Percentiles rank a stretch among this genome's conserved stretches.
Conservation (phyloP, 1,140 invertebrate species). For the Heliconius hewitsoni region DNA sequence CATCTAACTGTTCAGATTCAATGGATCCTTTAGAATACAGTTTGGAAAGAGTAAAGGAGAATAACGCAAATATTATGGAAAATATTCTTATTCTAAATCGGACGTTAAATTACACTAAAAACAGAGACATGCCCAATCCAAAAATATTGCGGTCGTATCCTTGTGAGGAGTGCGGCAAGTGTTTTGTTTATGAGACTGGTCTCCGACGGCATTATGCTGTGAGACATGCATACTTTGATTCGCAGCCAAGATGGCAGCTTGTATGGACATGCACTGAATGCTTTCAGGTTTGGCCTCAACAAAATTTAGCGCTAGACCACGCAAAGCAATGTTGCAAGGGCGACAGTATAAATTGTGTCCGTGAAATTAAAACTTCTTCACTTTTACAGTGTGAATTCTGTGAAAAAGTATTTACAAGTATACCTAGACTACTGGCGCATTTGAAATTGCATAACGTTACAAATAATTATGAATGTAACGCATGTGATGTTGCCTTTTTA, state of each 20-base stretch:
- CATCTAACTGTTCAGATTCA: conserved; percentile 28
- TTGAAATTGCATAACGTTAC: conserved; percentile 59
- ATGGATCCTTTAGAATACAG: conserved; percentile 69
- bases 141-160: conserved; percentile 61
- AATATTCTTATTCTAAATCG: conserved; percentile 76
- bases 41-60: conserved; percentile 74
- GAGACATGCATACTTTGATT: conserved; percentile 56
- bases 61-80: conserved; percentile 75
- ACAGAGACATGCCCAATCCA: conserved; percentile 65
- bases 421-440: conserved; percentile 70
- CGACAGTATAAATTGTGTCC: conserved; percentile 51
- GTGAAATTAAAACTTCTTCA: conserved; percentile 68
- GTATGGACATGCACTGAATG: conserved; percentile 76
- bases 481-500: conserved; percentile 62
- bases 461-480: conserved; percentile 73
- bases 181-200: conserved; percentile 73
- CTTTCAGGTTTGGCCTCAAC: conserved; percentile 73
- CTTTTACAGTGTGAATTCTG: conserved; percentile 56
- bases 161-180: conserved; percentile 70
- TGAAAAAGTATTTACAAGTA: conserved; percentile 74
- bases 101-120: conserved; percentile 72
- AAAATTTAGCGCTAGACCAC: conserved; percentile 63
- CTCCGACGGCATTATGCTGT: conserved; percentile 62
- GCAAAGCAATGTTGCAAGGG: conserved; percentile 55
- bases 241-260: conserved; percentile 68